A percentile compares a stretch with the other conserved stretches of the same genome.
Conservation (phyloP, 2,797 vertebrate species). For the Danio kyathit region DNA sequence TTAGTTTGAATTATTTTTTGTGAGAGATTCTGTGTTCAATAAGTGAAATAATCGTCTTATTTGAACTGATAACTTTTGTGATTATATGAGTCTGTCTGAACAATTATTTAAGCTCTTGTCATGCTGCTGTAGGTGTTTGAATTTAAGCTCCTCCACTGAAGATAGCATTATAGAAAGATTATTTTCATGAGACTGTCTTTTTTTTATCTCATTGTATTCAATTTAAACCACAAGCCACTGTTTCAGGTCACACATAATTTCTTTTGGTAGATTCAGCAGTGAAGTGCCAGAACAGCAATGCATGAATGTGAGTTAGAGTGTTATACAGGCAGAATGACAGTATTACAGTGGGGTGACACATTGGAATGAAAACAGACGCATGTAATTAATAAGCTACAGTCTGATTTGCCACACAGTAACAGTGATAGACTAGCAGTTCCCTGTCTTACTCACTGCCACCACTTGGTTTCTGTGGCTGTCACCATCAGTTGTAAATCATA, state of each 20-base stretch:
- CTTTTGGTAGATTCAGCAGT: neutral
- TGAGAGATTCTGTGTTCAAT: neutral
- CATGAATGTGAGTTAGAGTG: neutral
- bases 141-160: neutral
- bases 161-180: neutral
- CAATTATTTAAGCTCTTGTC: neutral
- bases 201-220: neutral
- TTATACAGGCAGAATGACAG: constrained; percentile 23
- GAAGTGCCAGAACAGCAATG: neutral
- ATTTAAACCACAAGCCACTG: neutral
- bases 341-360: neutral
- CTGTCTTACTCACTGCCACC: neutral
- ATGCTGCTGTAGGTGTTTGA: neutral
- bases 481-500: constrained; percentile 19
- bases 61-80: neutral
- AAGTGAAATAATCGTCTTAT: neutral
- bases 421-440: constrained; percentile 12
- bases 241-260: neutral
- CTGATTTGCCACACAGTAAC: constrained; percentile 15
- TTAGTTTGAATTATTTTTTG: neutral
- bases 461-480: constrained; percentile 1
- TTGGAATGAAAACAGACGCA: constrained; percentile 22
- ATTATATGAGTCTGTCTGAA: neutral
- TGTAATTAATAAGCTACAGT: constrained; percentile 18
- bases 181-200: neutral